Base-by-base conservation (phyloP, 2,113 vertebrate species). In the Peromyscus polionotus region DNA sequence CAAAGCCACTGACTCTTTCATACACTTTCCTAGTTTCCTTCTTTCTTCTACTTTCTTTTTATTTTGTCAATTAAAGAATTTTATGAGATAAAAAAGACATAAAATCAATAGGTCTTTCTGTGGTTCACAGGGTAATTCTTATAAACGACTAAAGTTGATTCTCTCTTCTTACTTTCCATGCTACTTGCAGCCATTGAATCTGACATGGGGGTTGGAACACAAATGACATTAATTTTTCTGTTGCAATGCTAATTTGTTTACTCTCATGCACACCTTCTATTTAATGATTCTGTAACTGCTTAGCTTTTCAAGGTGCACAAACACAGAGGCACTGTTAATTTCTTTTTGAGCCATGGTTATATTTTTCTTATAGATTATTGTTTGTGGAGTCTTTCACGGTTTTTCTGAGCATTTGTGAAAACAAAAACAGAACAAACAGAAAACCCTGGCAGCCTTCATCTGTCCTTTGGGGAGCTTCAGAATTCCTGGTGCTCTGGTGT, bases 201-300 rank as follows among this genome's bases (percentile, higher is more conserved):
- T 61, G 54, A 75, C 45, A 61, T 33, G 33, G 31, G 26, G 45
- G n/a, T 88, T 87, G 4, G 0, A 26, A 83, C 76, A 54, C 26
- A 63, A 54, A 54, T 17, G 14, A 1, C 2, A 63, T 80, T 95
- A 88, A 57, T 81, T 80, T 68, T 92, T 20, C 65, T 95, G 8
- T 79, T 16, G 12, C 51, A 63, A 75, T 57, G 88, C 8, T 93
- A 14, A 80, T 72, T 54, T 45, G 1, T 81, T 95, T 97, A 86
- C 42, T 95, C 95, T 95, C 12, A 84, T 80, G 67, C 31, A 76
- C 24, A 83, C 33, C 0, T 85, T 94, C 91, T 85, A 84, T 61
- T 75, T 87, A 76, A 88, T 97, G 68, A 86, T 73, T 88, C 77
- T 31, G 95, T 95, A 79, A 57, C 31, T 88, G 19, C 26, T 68